Evolutionary conservation across 2,113 vertebrate genomes (phyloP).

Genomic region (Neodon shergylaensis): DNA sequence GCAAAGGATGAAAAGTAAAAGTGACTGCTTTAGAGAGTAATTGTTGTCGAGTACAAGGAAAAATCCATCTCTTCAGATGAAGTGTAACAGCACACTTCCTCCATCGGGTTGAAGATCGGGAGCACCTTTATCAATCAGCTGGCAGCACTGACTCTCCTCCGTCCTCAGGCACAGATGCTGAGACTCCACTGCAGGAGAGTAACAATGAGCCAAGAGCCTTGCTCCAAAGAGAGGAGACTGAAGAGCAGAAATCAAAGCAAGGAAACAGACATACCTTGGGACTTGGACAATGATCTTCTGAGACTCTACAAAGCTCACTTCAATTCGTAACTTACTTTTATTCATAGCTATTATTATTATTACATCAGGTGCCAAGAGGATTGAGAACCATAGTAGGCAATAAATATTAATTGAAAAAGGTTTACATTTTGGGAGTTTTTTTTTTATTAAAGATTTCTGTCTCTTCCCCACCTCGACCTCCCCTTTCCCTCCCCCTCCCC

Average conservation of each 20-base stretch:
- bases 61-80: constrained; percentile 42
- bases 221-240: neutral
- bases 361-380: neutral
- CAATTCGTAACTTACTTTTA: neutral
- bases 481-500: no score
- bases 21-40: constrained; percentile 55
- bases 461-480: no score
- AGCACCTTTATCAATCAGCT: constrained; percentile 10
- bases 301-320: neutral
- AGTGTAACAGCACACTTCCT: neutral
- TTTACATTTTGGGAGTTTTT: constrained; percentile 26
- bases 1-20: constrained; percentile 62
- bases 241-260: constrained; percentile 11
- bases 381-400: neutral
- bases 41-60: constrained; percentile 23
- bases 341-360: neutral
- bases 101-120: constrained; percentile 17
- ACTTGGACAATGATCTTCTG: neutral
- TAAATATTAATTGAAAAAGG: constrained; percentile 23
- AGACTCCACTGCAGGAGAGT: neutral
- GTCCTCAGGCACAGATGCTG: neutral
- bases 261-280: neutral
- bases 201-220: neutral
- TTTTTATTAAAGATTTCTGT: no score
- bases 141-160: neutral